phyloP scores from a whole-genome alignment of 2,113 vertebrate species.

The Cyanistes caeruleus region DNA sequence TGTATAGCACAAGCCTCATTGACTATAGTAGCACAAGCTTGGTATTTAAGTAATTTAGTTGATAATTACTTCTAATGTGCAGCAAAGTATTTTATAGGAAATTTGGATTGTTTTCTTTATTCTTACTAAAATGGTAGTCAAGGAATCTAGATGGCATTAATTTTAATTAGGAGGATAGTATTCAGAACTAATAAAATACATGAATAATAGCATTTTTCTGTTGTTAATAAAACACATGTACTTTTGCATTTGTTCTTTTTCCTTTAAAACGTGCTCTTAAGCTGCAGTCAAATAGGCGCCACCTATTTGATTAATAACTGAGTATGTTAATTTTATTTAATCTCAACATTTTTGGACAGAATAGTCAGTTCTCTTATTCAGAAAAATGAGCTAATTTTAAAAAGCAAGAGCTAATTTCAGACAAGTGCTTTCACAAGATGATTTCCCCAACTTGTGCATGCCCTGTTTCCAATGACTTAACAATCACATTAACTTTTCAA shows the following conservation, averaged over 20 bases:
- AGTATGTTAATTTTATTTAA: slow-evolving; percentile 44
- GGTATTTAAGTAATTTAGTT: slow-evolving; percentile 58
- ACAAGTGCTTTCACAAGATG: slow-evolving; percentile 20
- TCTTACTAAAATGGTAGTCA: neutral
- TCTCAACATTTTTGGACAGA: slow-evolving; percentile 14
- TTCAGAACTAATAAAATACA: slow-evolving; percentile 44
- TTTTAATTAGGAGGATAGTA: slow-evolving; percentile 56
- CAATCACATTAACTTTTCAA: slow-evolving; percentile 32
- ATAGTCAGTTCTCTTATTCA: slow-evolving; percentile 40
- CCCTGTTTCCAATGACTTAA: slow-evolving; percentile 36
- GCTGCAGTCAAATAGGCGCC: neutral
- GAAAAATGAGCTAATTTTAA: slow-evolving; percentile 61
- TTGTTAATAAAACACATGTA: slow-evolving; percentile 6
- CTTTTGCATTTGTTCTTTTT: slow-evolving; percentile 13
- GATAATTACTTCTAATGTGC: slow-evolving; percentile 57
- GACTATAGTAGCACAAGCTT: slow-evolving; percentile 12
- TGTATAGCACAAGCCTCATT: slow-evolving; percentile 28
- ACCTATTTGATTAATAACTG: slow-evolving; percentile 49
- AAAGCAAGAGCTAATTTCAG: slow-evolving; percentile 50
- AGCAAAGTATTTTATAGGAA: slow-evolving; percentile 61
- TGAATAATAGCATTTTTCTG: slow-evolving; percentile 37
- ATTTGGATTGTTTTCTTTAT: slow-evolving; percentile 29
- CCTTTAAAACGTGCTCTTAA: slow-evolving; percentile 3
- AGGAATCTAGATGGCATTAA: slow-evolving; percentile 2
- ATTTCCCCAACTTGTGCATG: neutral